Conservation (phyloP, 2,888 invertebrate genomes). For the Pandemis cinnamomeana region DNA sequence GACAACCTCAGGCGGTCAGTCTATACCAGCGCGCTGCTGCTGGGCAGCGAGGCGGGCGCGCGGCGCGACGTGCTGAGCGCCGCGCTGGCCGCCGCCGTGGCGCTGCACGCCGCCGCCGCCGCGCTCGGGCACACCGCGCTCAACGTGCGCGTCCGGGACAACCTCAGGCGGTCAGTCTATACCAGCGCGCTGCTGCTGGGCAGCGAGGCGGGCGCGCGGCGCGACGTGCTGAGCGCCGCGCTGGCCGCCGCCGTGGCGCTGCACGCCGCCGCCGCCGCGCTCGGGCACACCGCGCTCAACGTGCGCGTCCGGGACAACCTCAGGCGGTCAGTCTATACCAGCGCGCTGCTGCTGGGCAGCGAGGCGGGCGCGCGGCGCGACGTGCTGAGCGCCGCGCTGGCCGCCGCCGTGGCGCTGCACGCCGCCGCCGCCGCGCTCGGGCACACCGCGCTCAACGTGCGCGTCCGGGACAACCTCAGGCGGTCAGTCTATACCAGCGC, state of each 20-base stretch:
- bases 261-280: constrained; percentile 92
- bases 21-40: constrained; percentile 54
- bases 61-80: constrained; percentile 88
- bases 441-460: constrained; percentile 93
- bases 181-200: constrained; percentile 78
- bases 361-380: constrained; percentile 87
- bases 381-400: constrained; percentile 90
- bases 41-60: constrained; percentile 88
- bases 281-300: constrained; percentile 95
- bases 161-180: constrained; percentile 81
- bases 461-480: constrained; percentile 90
- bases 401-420: constrained; percentile 90
- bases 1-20: constrained; percentile 86
- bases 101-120: constrained; percentile 92
- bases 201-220: constrained; percentile 89
- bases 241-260: constrained; percentile 90
- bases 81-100: constrained; percentile 90
- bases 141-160: constrained; percentile 92
- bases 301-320: constrained; percentile 92
- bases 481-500: constrained; percentile 78
- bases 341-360: constrained; percentile 84
- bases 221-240: constrained; percentile 87
- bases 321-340: constrained; percentile 76
- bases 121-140: constrained; percentile 94
- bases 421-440: constrained; percentile 93